A percentile compares a stretch with the other conserved stretches of the same genome.
Conservation (phyloP, 1,140 invertebrate species). For the Aethina tumida region DNA sequence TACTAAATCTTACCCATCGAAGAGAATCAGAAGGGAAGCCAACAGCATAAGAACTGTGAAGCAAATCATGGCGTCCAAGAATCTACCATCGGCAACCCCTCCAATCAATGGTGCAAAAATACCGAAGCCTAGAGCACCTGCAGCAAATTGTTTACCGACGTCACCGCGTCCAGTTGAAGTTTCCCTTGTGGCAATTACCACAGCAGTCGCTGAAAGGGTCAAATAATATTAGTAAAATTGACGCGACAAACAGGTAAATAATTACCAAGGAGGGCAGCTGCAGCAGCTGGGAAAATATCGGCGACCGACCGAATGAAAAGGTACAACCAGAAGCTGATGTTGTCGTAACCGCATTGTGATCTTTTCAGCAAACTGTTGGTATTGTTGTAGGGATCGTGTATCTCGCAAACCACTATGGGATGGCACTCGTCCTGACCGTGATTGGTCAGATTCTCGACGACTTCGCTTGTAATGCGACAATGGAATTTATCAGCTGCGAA, state of each 20-base stretch:
- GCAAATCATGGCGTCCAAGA: constrained; percentile 40
- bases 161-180: constrained; percentile 68
- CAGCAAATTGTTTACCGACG: constrained; percentile 68
- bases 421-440: constrained; percentile 37
- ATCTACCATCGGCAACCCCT: constrained; percentile 21
- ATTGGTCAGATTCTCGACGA: constrained; percentile 17
- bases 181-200: constrained; percentile 70
- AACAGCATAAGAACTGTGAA: constrained; percentile 52
- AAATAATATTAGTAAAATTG: too few species aligned
- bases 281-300: constrained; percentile 65
- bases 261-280: constrained; percentile 58
- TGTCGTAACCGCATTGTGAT: constrained; percentile 56
- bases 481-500: constrained; percentile 44
- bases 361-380: constrained; percentile 50
- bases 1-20: constrained; percentile 41
- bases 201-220: too few species aligned
- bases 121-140: constrained; percentile 62
- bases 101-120: constrained; percentile 60
- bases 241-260: too few species aligned
- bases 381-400: constrained; percentile 55
- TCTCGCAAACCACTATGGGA: constrained; percentile 54
- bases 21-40: constrained; percentile 51
- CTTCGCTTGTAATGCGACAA: constrained; percentile 43
- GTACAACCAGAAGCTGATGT: constrained; percentile 61
- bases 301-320: constrained; percentile 57